Base-by-base conservation (phyloP, 1,140 invertebrate genomes). In the Phthorimaea operculella region DNA sequence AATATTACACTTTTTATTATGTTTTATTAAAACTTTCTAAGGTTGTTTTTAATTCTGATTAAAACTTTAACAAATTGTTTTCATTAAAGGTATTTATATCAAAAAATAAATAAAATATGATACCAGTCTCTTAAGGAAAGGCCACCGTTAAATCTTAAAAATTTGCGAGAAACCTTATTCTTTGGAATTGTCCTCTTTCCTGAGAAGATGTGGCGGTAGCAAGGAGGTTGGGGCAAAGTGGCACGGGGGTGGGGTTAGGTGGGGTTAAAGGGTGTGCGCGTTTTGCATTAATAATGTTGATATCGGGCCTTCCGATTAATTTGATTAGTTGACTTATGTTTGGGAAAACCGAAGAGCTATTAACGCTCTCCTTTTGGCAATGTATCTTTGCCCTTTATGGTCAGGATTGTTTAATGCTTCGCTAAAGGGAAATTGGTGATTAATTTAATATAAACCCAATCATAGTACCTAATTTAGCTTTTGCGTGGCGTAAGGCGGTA, bases 251-350 rank as follows among this genome's bases (percentile, higher is more conserved):
- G 15, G 15, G 51, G 36, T 36, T 44, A 52, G 54, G 60, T 33
- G 42, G 44, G 48, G 45, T 59, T 12, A 42, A 18, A 42, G 66
- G 54, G 45, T 59, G 21, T 28, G 21, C 21, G 68, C 59, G 66
- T 68, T 78, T 74, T 84, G 79, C 79, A 84, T 84, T 82, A 84
- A 82, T 82, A 84, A 84, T 84, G 74, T 77, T 77, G 74, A 75
- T 80, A 83, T 80, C 81, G 71, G 76, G 72, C 69, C 71, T 79
- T 68, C 66, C 73, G 72, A 84, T 84, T 79, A 82, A 84, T 84
- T 82, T 81, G 72, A 82, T 82, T 80, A 80, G 73, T 80, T 79
- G 74, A 77, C 73, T 81, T 74, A 67, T 77, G 57, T 71, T 74
- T 62, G 55, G 57, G 58, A 64, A 61, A 60, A 65, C 51, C 53